These are phyloP conservation scores for Sebastes nivosus DNA, from an alignment of 2,797 vertebrate genomes.

Conservation along the genomic window DNA sequence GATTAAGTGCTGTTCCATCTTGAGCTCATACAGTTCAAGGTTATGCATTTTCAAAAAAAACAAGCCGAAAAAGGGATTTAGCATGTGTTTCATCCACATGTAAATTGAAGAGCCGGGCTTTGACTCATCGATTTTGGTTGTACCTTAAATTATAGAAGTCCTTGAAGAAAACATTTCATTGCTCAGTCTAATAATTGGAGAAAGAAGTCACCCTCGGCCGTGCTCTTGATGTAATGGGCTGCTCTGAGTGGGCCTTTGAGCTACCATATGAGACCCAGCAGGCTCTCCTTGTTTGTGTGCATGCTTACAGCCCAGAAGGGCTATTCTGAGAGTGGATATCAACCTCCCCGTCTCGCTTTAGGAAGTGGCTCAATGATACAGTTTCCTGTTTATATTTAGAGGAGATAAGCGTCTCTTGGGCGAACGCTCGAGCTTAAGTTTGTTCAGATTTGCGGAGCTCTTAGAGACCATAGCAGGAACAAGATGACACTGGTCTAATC, in stretches of 20 bases:
- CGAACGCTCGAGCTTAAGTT: background rate
- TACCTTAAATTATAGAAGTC: background rate
- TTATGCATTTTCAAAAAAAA: background rate
- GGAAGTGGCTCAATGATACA: slow-evolving; percentile 53
- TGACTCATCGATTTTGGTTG: background rate
- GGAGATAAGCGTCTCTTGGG: slow-evolving; percentile 45
- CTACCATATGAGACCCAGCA: slow-evolving; percentile 25
- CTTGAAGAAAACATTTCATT: background rate
- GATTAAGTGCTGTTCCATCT: slow-evolving; percentile 1
- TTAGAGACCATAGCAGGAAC: background rate
- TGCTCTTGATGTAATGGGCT: slow-evolving; percentile 2
- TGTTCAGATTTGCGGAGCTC: slow-evolving; percentile 10
- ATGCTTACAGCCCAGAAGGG: slow-evolving; percentile 13
- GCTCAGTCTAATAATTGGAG: background rate
- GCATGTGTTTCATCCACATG: background rate
- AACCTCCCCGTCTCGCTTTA: slow-evolving; percentile 21
- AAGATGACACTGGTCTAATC: background rate
- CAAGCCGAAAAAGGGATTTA: background rate
- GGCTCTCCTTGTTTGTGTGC: slow-evolving; percentile 20
- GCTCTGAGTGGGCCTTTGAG: slow-evolving; percentile 12
- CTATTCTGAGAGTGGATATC: slow-evolving; percentile 42
- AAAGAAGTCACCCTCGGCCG: background rate
- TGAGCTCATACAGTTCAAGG: background rate
- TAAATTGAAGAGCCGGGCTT: background rate
- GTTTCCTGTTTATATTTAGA: slow-evolving; percentile 66